Evolutionary conservation across 2,797 vertebrate species (phyloP), one percentile per base, ranked within the genome.

Genomic region (Alectoris magna): DNA sequence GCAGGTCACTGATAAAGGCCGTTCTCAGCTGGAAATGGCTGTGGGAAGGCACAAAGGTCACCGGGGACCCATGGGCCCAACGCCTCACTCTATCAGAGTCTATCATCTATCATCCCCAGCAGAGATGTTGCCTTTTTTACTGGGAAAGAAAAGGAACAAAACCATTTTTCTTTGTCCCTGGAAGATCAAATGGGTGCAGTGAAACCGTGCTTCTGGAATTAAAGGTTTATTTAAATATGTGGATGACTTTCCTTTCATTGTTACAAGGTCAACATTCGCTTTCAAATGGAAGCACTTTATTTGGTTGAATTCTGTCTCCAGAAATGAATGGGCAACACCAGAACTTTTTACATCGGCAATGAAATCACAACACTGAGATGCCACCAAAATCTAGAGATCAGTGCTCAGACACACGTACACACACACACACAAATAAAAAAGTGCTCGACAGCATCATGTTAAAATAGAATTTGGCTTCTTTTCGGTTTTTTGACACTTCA

Each of bases 231-330:
- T 97, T 91, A 93, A 95, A 96, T 92, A 95, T 6, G 49, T 39
- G 72, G 89, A 83, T 81, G 94, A 96, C 82, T 96, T 75, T 80
- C 96, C 84, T 96, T 75, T 80, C 68, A 73, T 14, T 72, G 94
- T 90, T 94, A 96, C 96, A 96, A 83, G 93, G 87, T 90, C 87
- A 46, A 73, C n/a, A 62, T 64, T 86, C 38, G 96, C 96, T 96
- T 97, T 97, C 97, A 94, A 93, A 78, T 86, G 97, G 97, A 97
- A 97, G 97, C 97, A 91, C 95, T 97, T 96, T 92, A 96, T 97
- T 97, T 96, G 97, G 96, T 96, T 97, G 93, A 96, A 96, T 97
- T 97, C 96, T 95, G 90, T 96, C 94, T 97, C 96, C 96, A 97
- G 97, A 97, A 96, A 97, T 77, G 90, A 93, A 97, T 10, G 77